Base-by-base conservation (phyloP, 2,888 invertebrate genomes). In the Orgyia antiqua region DNA sequence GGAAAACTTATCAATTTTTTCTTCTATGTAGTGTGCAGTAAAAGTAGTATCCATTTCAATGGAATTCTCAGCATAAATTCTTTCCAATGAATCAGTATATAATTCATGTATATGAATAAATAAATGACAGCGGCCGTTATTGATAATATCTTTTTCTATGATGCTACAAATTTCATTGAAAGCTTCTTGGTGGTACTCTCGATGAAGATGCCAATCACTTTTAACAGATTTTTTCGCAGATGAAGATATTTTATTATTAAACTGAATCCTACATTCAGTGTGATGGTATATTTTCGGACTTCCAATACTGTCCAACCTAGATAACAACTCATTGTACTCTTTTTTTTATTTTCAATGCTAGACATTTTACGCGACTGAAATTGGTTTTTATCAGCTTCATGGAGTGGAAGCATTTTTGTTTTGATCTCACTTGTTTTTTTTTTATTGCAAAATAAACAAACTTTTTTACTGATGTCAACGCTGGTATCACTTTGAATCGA, bases 211-310 rank as follows among this genome's bases (percentile, higher is more conserved):
- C 10, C 19, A 19, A 7, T 19, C 19, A 33, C 29, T 49, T 54
- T 50, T 37, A 33, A 12, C 20, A 33, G 33, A 29, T 29, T 36
- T 41, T 30, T 42, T 45, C 20, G 4, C 8, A 6, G 6, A 11
- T 11, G 24, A 24, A 11, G 24, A 24, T 24, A 24, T 31, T 40
- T 41, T 33, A 49, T 36, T 29, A 11, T 30, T 38, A 31, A 35
- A 51, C 10, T 42, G 10, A n/a, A 44, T 20, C 39, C 36, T 29
- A 39, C 44, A 50, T 18, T 36, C 33, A 4, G 23, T 45, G 29
- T 42, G 45, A 37, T 50, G 45, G 27, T 34, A 37, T 29, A 46
- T 40, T 48, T 39, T 48, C 29, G 32, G 24, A 43, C 19, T 10
- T 8, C 27, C 19, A 41, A 29, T 26, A 40, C 41, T 42, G 37